Evolutionary conservation across 1,140 invertebrate genomes (phyloP).

Genomic region (Pogonomyrmex barbatus): DNA sequence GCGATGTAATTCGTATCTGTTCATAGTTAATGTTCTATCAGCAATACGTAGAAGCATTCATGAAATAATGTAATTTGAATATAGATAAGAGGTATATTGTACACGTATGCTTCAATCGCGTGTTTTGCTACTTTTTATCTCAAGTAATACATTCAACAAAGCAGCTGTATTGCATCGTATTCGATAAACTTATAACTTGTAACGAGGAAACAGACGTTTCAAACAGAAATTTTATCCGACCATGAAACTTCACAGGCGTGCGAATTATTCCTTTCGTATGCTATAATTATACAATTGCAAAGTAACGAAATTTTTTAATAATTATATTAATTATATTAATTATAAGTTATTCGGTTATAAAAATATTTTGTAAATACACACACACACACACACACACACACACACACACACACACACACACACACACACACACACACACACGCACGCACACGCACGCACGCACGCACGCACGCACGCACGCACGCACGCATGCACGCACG

Average conservation of each 20-base stretch:
- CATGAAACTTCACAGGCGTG: background rate
- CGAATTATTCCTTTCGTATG: background rate
- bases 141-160: constrained; percentile 34
- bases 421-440: background rate
- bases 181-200: constrained; percentile 63
- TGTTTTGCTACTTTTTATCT: constrained; percentile 11
- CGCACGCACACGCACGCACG: too few species aligned
- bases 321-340: constrained; percentile 9
- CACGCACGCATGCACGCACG: too few species aligned
- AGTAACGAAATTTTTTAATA: background rate
- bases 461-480: too few species aligned
- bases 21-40: constrained; percentile 61
- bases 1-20: constrained; percentile 61
- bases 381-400: too few species aligned
- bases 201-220: constrained; percentile 19
- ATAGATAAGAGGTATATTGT: constrained; percentile 41
- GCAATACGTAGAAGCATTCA: constrained; percentile 45
- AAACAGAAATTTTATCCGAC: constrained; percentile 52
- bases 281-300: background rate
- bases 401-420: too few species aligned
- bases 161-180: constrained; percentile 46
- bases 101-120: background rate
- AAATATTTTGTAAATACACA: background rate
- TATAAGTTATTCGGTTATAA: background rate
- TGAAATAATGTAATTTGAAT: constrained; percentile 52